A percentile compares a stretch with the other conserved stretches of the same genome.
These are phyloP conservation scores for Poeciliopsis turrubarensis DNA, from an alignment of 2,113 vertebrate genomes.

Conservation along the genomic window DNA sequence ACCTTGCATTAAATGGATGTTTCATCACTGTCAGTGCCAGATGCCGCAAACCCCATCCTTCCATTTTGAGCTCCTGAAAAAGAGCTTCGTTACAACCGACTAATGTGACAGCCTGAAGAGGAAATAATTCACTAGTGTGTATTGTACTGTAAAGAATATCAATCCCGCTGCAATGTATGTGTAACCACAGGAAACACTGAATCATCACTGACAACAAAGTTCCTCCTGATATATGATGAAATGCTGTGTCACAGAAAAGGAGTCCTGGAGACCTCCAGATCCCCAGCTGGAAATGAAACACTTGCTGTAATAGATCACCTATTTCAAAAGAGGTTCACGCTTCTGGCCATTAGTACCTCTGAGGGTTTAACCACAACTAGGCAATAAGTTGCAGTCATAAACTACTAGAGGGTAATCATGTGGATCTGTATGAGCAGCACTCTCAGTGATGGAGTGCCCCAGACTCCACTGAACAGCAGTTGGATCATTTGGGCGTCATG, in stretches of 20 bases:
- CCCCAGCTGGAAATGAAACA: constrained; percentile 69
- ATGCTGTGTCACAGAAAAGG: constrained; percentile 48
- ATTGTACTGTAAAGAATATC: constrained; percentile 44
- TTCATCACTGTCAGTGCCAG: constrained; percentile 75
- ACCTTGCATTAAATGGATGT: constrained; percentile 67
- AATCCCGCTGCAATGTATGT: constrained; percentile 11
- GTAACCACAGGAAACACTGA: constrained; percentile 34
- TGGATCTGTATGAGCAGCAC: constrained; percentile 65
- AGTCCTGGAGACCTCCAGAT: constrained; percentile 48
- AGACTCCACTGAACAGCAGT: constrained; percentile 59
- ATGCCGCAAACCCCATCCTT: constrained; percentile 45
- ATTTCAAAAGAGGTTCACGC: constrained; percentile 67
- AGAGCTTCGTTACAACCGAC: constrained; percentile 31
- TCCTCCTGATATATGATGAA: constrained; percentile 33
- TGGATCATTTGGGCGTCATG: constrained; percentile 67
- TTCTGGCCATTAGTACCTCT: constrained; percentile 65
- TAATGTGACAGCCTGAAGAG: constrained; percentile 29
- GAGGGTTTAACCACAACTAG: constrained; percentile 60
- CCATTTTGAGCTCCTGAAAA: constrained; percentile 39
- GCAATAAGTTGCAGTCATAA: constrained; percentile 60
- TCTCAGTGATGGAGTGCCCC: constrained; percentile 60
- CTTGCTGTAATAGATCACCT: constrained; percentile 73
- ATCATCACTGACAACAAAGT: constrained; percentile 45
- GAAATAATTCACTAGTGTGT: constrained; percentile 20
- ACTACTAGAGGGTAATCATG: constrained; percentile 62